Percentiles rank a stretch among this genome's conserved stretches.
These are phyloP conservation scores for Pampusana beccarii DNA, from an alignment of 2,113 vertebrate genomes.

Conservation along the genomic window DNA sequence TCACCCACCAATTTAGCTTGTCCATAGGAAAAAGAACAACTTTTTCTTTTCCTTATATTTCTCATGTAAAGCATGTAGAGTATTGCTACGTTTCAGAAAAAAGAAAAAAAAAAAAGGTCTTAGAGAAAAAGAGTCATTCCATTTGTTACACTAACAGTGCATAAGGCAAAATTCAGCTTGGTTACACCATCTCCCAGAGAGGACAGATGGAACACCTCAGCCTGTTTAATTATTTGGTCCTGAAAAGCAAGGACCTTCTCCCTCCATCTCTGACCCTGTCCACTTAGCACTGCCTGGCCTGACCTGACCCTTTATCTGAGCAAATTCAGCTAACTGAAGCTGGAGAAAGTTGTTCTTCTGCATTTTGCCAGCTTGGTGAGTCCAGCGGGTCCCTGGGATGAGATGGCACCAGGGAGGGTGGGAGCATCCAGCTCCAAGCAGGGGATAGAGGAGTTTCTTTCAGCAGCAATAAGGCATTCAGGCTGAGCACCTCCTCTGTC, in stretches of 20 bases:
- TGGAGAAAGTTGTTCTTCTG: neutral
- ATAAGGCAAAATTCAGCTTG: neutral
- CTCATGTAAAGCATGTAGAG: neutral
- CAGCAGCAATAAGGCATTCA: neutral
- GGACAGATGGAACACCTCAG: neutral
- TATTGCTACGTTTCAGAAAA: accelerated
- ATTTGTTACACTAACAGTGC: neutral
- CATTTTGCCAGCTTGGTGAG: neutral
- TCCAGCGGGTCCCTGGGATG: neutral
- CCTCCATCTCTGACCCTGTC: accelerated
- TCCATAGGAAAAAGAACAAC: neutral
- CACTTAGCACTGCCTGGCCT: accelerated
- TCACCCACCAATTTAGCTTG: neutral
- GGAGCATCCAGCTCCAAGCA: accelerated
- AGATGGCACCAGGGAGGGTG: accelerated
- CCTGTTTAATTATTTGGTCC: neutral
- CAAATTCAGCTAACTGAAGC: neutral
- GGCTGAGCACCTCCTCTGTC: neutral
- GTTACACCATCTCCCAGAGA: neutral
- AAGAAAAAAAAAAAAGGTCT: too few species aligned
- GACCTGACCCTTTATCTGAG: neutral
- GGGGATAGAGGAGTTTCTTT: neutral
- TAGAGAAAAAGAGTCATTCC: neutral
- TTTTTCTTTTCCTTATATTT: neutral
- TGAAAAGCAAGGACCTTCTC: neutral